Evolutionary conservation across 2,888 invertebrate genomes (phyloP), one percentile per base, ranked within the genome.

Genomic region (Cheiracanthium punctorium): DNA sequence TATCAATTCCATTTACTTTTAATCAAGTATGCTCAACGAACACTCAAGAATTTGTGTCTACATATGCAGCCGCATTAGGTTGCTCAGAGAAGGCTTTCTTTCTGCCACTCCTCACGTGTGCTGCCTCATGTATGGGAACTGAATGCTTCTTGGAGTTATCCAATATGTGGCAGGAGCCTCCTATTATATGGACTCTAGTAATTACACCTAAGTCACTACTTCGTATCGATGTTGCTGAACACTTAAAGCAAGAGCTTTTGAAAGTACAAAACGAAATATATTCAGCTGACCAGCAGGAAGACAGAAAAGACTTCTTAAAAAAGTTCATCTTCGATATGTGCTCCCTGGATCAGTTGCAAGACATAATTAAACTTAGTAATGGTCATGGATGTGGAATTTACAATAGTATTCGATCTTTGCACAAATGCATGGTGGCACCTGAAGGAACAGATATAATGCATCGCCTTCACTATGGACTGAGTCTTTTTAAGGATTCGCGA

Each of bases 371-470:
- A 48, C 48, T 74, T 14, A 88, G 76, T 20, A 52, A 80, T 24
- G 88, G 88, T 5, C 85, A 88, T 73, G 86, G 81, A 14, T 33
- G 86, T 24, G 88, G 80, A 0, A 81, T 88, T 14, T 88, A 88
- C n/a, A 88, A 81, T 65, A 85, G 80, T 65, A 70, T 58, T 29
- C 64, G 80, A 8, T 67, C 81, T 30, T 73, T 88, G 10, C 79
- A 88, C 24, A 82, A 79, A n/a, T 70, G 69, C 8, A 65, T 86
- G 29, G n/a, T 64, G 14, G 10, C 70, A 0, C 79, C 85, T 33
- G 77, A 75, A 29, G 82, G 80, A 20, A 64, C 73, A 20, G 88
- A 88, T 37, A 72, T 88, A 0, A 73, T 88, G 71, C 24, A 71
- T 5, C n/a, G 82, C n/a, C 69, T 88, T 12, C 72, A 86, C 52